Conservation (phyloP, 2,113 vertebrate species). For the Ibidorhyncha struthersii region DNA sequence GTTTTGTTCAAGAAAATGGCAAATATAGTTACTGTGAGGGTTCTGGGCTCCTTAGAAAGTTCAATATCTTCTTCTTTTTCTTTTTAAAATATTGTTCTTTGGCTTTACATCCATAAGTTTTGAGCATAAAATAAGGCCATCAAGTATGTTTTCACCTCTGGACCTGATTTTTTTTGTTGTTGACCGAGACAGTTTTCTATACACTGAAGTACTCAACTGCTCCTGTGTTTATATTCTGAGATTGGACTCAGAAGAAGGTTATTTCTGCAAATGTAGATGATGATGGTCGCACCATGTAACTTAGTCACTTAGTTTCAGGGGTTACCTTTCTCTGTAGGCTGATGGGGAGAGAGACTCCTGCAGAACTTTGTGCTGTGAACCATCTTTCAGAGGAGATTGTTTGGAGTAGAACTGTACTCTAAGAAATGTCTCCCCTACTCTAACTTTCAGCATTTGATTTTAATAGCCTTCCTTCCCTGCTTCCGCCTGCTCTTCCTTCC, state of each 20-base stretch:
- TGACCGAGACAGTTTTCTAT: neutral
- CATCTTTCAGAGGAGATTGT: neutral
- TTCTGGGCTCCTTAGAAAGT: constrained; percentile 11
- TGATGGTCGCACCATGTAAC: neutral
- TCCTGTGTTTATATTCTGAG: neutral
- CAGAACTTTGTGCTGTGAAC: neutral
- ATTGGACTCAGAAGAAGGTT: neutral
- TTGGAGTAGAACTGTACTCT: neutral
- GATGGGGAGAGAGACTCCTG: neutral
- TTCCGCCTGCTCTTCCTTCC: neutral
- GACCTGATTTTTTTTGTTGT: neutral
- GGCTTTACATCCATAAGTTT: neutral
- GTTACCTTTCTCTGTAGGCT: neutral
- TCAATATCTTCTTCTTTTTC: neutral
- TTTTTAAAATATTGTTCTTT: neutral
- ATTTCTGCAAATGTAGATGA: neutral
- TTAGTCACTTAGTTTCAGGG: neutral
- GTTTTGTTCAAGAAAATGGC: neutral
- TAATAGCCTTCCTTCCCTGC: neutral
- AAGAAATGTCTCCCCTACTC: neutral
- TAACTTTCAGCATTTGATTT: neutral
- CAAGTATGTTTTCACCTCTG: neutral
- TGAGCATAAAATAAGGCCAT: neutral
- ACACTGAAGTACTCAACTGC: neutral
- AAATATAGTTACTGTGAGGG: neutral